Conservation (phyloP, 1,140 invertebrate genomes). For the Drosophila chauvacae region DNA sequence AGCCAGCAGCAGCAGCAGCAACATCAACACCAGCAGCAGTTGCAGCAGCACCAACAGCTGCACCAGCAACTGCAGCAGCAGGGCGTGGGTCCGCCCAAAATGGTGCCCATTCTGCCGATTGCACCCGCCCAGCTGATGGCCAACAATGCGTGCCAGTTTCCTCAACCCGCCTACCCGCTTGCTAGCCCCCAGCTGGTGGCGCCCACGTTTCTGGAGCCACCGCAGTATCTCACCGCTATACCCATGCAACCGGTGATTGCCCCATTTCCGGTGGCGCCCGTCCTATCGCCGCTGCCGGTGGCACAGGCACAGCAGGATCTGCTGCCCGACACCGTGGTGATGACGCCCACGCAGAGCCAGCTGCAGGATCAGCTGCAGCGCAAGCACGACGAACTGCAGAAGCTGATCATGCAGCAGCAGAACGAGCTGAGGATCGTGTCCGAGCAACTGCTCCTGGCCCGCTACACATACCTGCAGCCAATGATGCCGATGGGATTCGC, state of each 20-base stretch:
- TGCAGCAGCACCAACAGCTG: constrained; percentile 46
- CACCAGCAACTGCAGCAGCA: constrained; percentile 55
- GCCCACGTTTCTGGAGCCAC: constrained; percentile 86
- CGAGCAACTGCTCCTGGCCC: constrained; percentile 93
- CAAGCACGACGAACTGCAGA: constrained; percentile 93
- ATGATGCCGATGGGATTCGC: constrained; percentile 85
- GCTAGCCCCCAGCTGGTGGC: constrained; percentile 74
- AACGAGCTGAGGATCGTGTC: constrained; percentile 93
- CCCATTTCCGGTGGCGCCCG: constrained; percentile 78
- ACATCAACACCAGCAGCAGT: constrained; percentile 39
- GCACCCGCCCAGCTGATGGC: constrained; percentile 57
- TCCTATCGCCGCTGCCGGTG: constrained; percentile 81
- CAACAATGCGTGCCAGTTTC: constrained; percentile 63
- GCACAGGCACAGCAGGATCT: constrained; percentile 55
- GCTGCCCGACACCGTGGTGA: constrained; percentile 72
- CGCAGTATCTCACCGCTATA: constrained; percentile 87
- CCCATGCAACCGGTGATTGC: constrained; percentile 87
- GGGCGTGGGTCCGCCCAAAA: constrained; percentile 45
- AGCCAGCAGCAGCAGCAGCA: constrained; percentile 48
- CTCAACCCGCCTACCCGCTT: constrained; percentile 68
- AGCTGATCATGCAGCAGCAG: constrained; percentile 93
- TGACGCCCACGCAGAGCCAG: constrained; percentile 88
- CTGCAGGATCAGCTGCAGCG: constrained; percentile 91
- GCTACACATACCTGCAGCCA: constrained; percentile 90
- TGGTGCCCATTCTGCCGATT: constrained; percentile 67